Conservation (phyloP, 2,113 vertebrate species). For the Macroglossus sobrinus region DNA sequence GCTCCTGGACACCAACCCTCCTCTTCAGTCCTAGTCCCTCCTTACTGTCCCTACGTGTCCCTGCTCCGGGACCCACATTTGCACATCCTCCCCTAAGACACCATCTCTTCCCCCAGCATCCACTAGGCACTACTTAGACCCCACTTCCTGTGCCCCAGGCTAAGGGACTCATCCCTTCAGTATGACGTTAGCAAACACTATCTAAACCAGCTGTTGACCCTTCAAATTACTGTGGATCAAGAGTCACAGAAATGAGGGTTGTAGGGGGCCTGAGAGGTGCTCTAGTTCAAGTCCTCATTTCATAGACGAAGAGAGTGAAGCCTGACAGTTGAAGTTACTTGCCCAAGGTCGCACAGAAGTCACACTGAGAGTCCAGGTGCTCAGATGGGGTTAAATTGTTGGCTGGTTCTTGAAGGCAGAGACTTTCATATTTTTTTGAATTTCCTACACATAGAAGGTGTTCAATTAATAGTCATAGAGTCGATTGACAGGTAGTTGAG, state of each 20-base stretch:
- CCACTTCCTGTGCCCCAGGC: neutral
- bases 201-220: neutral
- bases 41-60: neutral
- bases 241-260: neutral
- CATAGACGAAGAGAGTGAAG: neutral
- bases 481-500: neutral
- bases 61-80: fast-evolving
- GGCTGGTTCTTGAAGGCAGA: neutral
- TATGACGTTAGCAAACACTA: neutral
- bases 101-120: neutral
- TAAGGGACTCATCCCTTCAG: neutral
- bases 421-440: neutral
- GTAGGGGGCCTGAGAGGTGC: neutral
- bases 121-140: neutral
- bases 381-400: neutral
- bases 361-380: neutral
- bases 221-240: neutral
- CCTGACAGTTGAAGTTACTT: neutral
- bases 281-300: neutral
- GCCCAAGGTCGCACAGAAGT: neutral
- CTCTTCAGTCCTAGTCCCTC: neutral
- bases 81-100: neutral
- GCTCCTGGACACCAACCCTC: neutral
- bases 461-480: neutral
- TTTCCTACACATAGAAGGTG: neutral